Base-by-base conservation (phyloP, 1,140 invertebrate species). In the Archegozetes longisetosus region DNA sequence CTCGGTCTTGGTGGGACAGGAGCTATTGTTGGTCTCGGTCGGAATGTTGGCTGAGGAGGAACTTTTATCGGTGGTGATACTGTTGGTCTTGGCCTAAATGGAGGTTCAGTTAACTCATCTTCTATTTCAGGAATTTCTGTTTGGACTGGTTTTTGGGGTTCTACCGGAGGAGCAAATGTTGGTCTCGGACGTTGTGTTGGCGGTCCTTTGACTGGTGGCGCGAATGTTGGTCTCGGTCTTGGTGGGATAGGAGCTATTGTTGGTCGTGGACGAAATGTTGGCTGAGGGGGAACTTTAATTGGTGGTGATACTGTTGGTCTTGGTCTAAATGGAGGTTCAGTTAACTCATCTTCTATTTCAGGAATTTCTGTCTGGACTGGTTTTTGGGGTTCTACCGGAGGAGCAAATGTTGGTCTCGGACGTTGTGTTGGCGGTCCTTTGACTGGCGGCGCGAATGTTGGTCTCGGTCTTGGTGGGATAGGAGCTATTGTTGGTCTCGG, bases 141-240 rank as follows among this genome's bases (percentile, higher is more conserved):
- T 26, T 54, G 61, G 50, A 20, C 24, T 24, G 62, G 62, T 22
- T 24, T 51, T 23, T 26, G n/a, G 29, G 28, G 6, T 61, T 28
- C 22, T 29, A 20, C 22, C 17, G 61, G 58, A 0, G 46, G 9
- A 13, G 20, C 23, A 20, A 23, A 13, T 2, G 23, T 4, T 52
- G 50, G 50, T 20, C 22, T 1, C n/a, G 22, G 51, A 32, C 32
- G 28, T 28, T 1, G 27, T 3, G 61, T 53, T 2, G 14, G 25
- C n/a, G 60, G 25, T n/a, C n/a, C n/a, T n/a, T n/a, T n/a, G 25
- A 60, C 58, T 1, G 60, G 60, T 17, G 60, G 60, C 20, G 50
- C 53, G 17, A 52, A 40, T 24, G 54, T 47, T 24, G 60, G 60
- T 52, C 17, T 22, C n/a, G 13, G 52, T 24, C 25, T n/a, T n/a